These are phyloP conservation scores for Scaptomyza cyrtandrae DNA, from an alignment of 2,888 invertebrate genomes.

Conservation along the genomic window DNA sequence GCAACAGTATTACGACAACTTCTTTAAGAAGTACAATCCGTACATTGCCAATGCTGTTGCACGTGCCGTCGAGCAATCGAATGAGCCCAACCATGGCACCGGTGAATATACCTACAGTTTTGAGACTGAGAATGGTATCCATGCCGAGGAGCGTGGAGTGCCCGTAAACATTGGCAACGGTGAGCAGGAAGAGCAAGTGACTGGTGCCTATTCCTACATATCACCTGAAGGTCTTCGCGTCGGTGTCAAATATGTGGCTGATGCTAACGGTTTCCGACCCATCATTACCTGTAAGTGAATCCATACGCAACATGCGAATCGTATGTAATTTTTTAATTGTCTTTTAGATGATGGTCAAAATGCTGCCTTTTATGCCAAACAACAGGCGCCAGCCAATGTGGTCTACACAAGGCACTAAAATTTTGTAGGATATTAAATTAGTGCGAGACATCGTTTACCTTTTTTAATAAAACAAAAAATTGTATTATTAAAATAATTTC, in stretches of 20 bases:
- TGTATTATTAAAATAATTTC: neutral
- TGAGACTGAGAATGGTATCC: conserved; percentile 83
- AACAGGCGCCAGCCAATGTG: conserved; percentile 71
- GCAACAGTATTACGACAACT: conserved; percentile 74
- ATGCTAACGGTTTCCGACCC: conserved; percentile 81
- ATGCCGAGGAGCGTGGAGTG: conserved; percentile 76
- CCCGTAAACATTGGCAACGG: conserved; percentile 57
- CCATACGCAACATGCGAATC: neutral
- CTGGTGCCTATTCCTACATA: conserved; percentile 80
- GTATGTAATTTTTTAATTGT: neutral
- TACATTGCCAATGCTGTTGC: conserved; percentile 67
- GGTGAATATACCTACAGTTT: conserved; percentile 76
- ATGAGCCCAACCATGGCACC: conserved; percentile 57
- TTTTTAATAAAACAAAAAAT: neutral
- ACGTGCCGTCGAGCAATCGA: conserved; percentile 66
- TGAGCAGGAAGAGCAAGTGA: conserved; percentile 70
- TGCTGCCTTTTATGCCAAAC: conserved; percentile 62
- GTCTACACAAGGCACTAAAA: conserved; percentile 59
- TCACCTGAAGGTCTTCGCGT: conserved; percentile 82
- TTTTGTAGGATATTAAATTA: neutral
- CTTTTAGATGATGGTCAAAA: conserved; percentile 75
- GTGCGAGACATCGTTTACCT: neutral
- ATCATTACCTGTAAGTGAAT: conserved; percentile 77
- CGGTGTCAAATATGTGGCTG: conserved; percentile 77
- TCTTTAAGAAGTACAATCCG: conserved; percentile 75